These are phyloP conservation scores for Tautogolabrus adspersus DNA, from an alignment of 2,113 vertebrate genomes.

Conservation along the genomic window DNA sequence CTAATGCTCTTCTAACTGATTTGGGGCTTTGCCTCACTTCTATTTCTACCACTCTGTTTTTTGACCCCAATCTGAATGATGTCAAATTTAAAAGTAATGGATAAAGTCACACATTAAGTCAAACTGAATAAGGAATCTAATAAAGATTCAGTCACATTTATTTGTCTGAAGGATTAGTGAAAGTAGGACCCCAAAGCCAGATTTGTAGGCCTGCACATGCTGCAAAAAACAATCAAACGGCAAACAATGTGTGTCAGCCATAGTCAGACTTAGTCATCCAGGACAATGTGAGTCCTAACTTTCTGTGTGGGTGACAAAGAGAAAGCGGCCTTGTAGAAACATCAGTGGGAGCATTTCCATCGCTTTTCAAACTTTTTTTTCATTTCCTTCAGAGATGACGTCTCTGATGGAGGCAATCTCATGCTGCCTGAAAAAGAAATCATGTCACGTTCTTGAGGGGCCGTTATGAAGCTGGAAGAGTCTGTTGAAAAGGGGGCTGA, in stretches of 20 bases:
- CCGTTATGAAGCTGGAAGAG: neutral
- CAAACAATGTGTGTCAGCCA: neutral
- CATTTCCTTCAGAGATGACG: neutral
- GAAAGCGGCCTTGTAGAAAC: constrained; percentile 4
- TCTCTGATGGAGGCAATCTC: constrained; percentile 4
- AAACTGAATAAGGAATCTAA: too few relatives aligned
- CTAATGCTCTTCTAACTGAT: constrained; percentile 17
- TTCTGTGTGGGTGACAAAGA: constrained; percentile 19
- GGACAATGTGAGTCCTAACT: neutral
- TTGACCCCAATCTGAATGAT: too few relatives aligned
- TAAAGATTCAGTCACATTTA: too few relatives aligned
- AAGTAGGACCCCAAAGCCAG: too few relatives aligned
- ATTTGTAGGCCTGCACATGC: too few relatives aligned
- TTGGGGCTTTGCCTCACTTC: neutral
- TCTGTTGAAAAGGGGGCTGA: neutral
- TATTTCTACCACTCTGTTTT: neutral
- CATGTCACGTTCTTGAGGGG: constrained; percentile 1
- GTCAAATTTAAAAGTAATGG: too few relatives aligned
- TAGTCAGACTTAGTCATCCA: neutral
- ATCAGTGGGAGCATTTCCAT: neutral
- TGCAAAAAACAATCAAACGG: neutral
- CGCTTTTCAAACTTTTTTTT: neutral
- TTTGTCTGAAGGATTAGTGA: too few relatives aligned
- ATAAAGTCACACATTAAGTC: too few relatives aligned
- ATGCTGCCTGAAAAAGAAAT: neutral